A percentile compares a stretch with the other conserved stretches of the same genome.
phyloP scores from a whole-genome alignment of 2,797 vertebrate genomes.

The Microtus agrestis region DNA sequence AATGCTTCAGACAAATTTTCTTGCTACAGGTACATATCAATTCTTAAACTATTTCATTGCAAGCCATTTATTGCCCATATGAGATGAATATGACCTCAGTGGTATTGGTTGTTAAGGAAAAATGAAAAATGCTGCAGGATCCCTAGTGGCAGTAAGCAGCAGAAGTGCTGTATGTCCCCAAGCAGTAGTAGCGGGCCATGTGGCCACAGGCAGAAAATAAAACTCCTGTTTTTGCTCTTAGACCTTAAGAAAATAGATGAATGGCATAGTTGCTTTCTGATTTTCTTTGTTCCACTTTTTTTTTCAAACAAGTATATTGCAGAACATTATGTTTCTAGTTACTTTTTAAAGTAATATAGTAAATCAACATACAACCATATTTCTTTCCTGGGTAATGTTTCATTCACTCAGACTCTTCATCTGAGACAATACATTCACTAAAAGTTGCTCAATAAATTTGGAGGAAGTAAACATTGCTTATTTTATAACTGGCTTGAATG shows the following conservation, averaged over 20 bases:
- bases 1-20: background rate
- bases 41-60: constrained; percentile 3
- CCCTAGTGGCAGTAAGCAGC: too few species aligned
- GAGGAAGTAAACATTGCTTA: background rate
- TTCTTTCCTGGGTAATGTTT: constrained; percentile 3
- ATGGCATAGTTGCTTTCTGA: constrained; percentile 14
- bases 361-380: background rate
- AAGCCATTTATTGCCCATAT: background rate
- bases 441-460: constrained; percentile 11
- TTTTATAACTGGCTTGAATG: constrained; percentile 59
- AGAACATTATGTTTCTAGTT: constrained; percentile 6
- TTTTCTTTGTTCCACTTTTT: background rate
- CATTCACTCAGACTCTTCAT: constrained; percentile 45
- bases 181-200: too few species aligned
- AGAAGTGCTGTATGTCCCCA: too few species aligned
- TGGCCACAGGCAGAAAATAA: background rate
- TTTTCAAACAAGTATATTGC: constrained; percentile 15
- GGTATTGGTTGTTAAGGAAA: background rate
- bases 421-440: constrained; percentile 27
- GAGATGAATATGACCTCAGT: background rate
- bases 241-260: background rate
- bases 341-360: constrained; percentile 1
- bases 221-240: background rate
- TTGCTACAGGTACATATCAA: background rate
- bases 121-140: too few species aligned